Conservation (phyloP, 2,797 vertebrate genomes). For the Poeciliopsis gracilis region DNA sequence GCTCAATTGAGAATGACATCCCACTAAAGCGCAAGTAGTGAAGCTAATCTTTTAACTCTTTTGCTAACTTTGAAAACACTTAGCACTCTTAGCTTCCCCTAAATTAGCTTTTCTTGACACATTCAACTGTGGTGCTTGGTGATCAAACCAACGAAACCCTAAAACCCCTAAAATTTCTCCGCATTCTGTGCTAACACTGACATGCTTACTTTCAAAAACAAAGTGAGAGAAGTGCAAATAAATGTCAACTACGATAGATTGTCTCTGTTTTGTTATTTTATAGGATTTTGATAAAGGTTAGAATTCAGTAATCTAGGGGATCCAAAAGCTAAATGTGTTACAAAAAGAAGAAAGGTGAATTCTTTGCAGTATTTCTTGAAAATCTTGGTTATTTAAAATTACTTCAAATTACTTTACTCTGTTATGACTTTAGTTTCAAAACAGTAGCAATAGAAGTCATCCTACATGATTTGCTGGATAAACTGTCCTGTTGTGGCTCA, state of each 20-base stretch:
- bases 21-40: no score
- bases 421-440: not conserved
- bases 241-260: not conserved
- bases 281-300: not conserved
- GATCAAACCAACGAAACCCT: not conserved
- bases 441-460: not conserved
- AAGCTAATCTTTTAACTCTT: no score
- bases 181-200: not conserved
- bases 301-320: not conserved
- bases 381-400: not conserved
- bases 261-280: not conserved
- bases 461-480: not conserved
- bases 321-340: not conserved
- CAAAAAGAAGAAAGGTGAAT: not conserved
- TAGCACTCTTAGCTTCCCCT: no score
- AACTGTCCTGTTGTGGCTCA: conserved; percentile 3
- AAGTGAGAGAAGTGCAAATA: not conserved
- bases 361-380: not conserved
- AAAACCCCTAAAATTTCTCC: not conserved
- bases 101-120: no score
- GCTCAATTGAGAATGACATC: not conserved
- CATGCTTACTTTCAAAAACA: not conserved
- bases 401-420: not conserved
- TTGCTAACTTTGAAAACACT: no score
- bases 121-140: not conserved